A percentile compares a stretch with the other conserved stretches of the same genome.
Conservation (phyloP, 1,140 invertebrate species). For the Saccostrea glomerata region DNA sequence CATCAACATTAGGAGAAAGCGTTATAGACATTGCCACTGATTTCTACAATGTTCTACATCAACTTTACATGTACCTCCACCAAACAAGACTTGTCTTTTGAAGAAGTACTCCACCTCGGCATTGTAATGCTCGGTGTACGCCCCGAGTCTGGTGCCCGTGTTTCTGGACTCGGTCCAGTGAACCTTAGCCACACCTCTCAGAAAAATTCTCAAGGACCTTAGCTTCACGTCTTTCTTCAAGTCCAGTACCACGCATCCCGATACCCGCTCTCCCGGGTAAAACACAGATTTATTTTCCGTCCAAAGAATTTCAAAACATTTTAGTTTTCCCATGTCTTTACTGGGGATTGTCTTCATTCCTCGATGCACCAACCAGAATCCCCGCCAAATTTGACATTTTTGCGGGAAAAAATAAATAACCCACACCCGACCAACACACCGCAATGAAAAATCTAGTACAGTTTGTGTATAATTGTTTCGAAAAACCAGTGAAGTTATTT, state of each 20-base stretch:
- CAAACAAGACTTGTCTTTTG: constrained; percentile 80
- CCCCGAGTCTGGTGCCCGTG: constrained; percentile 79
- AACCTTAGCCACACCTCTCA: constrained; percentile 80
- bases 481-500: too few species aligned
- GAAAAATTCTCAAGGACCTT: constrained; percentile 79
- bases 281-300: constrained; percentile 79
- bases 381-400: constrained; percentile 18
- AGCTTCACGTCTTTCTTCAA: constrained; percentile 81
- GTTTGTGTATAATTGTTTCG: too few species aligned
- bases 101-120: constrained; percentile 81
- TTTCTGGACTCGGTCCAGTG: constrained; percentile 81
- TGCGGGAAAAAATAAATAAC: background rate
- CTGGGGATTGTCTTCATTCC: background rate
- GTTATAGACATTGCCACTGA: too few species aligned
- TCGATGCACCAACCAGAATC: background rate
- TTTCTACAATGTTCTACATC: too few species aligned
- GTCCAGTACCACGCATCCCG: constrained; percentile 79
- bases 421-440: too few species aligned
- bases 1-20: too few species aligned
- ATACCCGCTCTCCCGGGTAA: constrained; percentile 79
- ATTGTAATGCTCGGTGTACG: constrained; percentile 81
- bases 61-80: constrained; percentile 73
- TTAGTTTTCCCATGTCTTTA: constrained; percentile 79
- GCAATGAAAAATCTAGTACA: too few species aligned
- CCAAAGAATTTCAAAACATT: constrained; percentile 80